Conservation (phyloP, 2,888 invertebrate species). For the Cataglyphis albicans region DNA sequence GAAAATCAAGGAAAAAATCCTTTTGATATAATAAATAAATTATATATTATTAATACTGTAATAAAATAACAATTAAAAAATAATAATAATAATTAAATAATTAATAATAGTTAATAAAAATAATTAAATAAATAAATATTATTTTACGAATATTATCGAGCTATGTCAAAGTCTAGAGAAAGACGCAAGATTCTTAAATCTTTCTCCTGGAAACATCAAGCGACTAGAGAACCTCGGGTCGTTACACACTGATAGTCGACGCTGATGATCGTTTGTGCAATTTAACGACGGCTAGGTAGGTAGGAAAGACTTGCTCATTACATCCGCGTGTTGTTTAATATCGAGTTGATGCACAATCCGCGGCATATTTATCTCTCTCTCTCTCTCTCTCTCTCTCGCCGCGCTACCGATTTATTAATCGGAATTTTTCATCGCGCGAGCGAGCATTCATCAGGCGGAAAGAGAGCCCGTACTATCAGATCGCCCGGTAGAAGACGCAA, state of each 20-base stretch:
- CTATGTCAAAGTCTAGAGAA: neutral
- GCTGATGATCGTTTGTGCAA: constrained; percentile 13
- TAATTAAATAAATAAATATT: no score
- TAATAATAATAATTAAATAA: no score
- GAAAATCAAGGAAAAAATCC: no score
- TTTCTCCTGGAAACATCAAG: constrained; percentile 6
- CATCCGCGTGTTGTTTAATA: constrained; percentile 43
- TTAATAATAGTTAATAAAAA: no score
- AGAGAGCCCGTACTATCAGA: constrained; percentile 63
- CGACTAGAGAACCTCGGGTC: constrained; percentile 5
- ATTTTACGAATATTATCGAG: neutral
- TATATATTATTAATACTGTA: no score
- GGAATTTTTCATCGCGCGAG: constrained; percentile 58
- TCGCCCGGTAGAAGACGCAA: constrained; percentile 62
- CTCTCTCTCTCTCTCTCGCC: neutral
- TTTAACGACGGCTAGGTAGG: constrained; percentile 23
- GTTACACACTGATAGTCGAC: constrained; percentile 27
- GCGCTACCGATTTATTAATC: constrained; percentile 64
- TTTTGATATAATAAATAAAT: no score
- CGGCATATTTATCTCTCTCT: constrained; percentile 17
- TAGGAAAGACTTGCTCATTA: constrained; percentile 42
- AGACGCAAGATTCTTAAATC: neutral
- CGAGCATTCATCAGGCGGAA: constrained; percentile 49
- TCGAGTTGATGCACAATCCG: constrained; percentile 53
- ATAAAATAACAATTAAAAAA: no score